phyloP scores from a whole-genome alignment of 2,888 invertebrate genomes.

The Leptogaster cylindrica region DNA sequence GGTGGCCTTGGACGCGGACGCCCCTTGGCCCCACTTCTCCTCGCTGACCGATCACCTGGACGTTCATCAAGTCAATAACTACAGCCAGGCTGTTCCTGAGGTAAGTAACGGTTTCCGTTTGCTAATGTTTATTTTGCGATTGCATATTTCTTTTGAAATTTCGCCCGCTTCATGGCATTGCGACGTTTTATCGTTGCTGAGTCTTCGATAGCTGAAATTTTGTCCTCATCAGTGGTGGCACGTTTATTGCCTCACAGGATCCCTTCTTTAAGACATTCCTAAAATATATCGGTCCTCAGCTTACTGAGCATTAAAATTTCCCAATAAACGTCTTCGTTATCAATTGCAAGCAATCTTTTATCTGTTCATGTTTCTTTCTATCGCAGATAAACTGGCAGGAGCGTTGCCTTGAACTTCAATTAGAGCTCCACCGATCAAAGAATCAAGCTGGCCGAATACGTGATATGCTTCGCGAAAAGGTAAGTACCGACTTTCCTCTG shows the following conservation, averaged over 20 bases:
- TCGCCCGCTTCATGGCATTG: no score
- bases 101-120: constrained; percentile 51
- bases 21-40: constrained; percentile 60
- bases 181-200: no score
- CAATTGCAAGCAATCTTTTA: constrained; percentile 24
- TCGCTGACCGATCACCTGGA: constrained; percentile 59
- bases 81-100: constrained; percentile 60
- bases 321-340: constrained; percentile 11
- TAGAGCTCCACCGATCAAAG: constrained; percentile 84
- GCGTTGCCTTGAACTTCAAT: constrained; percentile 82
- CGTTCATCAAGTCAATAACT: constrained; percentile 61
- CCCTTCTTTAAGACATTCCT: no score
- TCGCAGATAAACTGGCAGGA: constrained; percentile 85
- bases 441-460: constrained; percentile 86
- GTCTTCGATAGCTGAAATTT: no score
- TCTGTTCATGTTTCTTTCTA: not conserved
- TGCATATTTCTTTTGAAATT: no score
- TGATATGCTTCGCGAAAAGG: constrained; percentile 90
- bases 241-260: no score
- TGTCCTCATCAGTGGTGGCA: no score
- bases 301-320: constrained; percentile 15
- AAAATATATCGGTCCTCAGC: no score
- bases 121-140: no score
- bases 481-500: constrained; percentile 63
- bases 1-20: constrained; percentile 58